phyloP scores from a whole-genome alignment of 2,888 invertebrate species.

The Harpalus rufipes region DNA sequence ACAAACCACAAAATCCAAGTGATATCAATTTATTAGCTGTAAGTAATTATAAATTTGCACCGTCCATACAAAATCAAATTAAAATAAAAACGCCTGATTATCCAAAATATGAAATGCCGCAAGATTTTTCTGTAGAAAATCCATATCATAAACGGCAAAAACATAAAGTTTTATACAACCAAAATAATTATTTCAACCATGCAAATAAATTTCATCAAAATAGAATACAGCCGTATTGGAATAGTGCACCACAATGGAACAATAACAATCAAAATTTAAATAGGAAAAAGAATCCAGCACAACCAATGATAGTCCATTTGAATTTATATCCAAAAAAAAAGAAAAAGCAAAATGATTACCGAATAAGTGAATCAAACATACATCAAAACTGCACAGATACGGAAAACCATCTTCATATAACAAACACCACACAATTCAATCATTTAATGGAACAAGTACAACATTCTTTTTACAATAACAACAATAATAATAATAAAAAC shows the following conservation, averaged over 20 bases:
- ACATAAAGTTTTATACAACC: conserved; percentile 40
- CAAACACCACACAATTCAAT: conserved; percentile 51
- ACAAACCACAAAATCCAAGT: conserved; percentile 86
- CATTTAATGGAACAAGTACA: conserved; percentile 27
- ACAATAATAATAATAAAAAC: conserved; percentile 27
- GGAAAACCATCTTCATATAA: conserved; percentile 15
- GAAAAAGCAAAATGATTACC: conserved; percentile 13
- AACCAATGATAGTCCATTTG: conserved; percentile 83
- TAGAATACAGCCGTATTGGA: conserved; percentile 44
- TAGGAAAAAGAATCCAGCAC: conserved; percentile 9
- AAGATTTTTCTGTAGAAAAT: not conserved
- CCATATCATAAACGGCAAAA: conserved; percentile 17
- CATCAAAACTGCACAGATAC: conserved; percentile 50
- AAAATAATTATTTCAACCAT: conserved; percentile 57
- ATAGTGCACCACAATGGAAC: conserved; percentile 33
- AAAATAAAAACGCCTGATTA: conserved; percentile 24
- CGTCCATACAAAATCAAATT: conserved; percentile 71
- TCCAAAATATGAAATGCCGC: conserved; percentile 42
- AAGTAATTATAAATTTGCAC: conserved; percentile 76
- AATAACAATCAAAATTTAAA: not conserved
- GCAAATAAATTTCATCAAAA: conserved; percentile 8
- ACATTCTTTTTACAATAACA: conserved; percentile 1
- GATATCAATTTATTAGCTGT: conserved; percentile 87
- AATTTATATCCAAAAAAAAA: conserved; percentile 82
- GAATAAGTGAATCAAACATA: not conserved